phyloP scores from a whole-genome alignment of 2,888 invertebrate species.

The Thelaira solivaga region DNA sequence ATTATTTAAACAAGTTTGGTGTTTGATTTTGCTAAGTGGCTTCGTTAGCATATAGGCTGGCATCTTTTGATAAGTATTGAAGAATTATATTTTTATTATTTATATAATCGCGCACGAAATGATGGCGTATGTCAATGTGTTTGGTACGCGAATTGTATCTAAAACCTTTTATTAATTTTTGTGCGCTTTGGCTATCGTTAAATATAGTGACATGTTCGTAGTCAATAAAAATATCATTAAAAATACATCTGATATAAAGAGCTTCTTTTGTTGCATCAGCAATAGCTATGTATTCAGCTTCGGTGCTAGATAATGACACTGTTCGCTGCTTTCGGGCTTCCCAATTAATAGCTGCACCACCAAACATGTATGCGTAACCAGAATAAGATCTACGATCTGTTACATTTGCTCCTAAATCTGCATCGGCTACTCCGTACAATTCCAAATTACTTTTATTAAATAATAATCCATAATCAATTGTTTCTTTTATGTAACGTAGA shows the following conservation, averaged over 20 bases:
- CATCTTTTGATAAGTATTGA: slow-evolving; percentile 57
- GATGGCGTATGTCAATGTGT: slow-evolving; percentile 59
- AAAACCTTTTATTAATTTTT: slow-evolving; percentile 37
- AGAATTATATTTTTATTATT: slow-evolving; percentile 31
- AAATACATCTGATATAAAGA: slow-evolving; percentile 40
- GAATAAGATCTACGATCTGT: no score
- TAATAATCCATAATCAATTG: no score
- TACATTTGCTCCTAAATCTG: no score
- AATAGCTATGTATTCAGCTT: no score
- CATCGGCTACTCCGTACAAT: no score
- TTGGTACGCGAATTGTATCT: slow-evolving; percentile 54
- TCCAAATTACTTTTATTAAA: no score
- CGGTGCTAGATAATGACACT: no score
- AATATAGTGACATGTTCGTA: slow-evolving; percentile 33
- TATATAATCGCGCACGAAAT: slow-evolving; percentile 51
- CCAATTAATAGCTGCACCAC: no score
- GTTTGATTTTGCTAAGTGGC: slow-evolving; percentile 42
- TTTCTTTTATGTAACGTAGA: no score
- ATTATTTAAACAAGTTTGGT: slow-evolving; percentile 33
- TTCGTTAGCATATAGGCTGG: slow-evolving; percentile 60
- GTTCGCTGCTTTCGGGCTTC: no score
- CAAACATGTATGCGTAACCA: no score
- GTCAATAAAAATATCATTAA: slow-evolving; percentile 39
- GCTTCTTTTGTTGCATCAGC: slow-evolving; percentile 59
- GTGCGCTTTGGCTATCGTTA: slow-evolving; percentile 61